Base-by-base conservation (phyloP, 1,140 invertebrate species). In the Brevipalpus yothersi region DNA sequence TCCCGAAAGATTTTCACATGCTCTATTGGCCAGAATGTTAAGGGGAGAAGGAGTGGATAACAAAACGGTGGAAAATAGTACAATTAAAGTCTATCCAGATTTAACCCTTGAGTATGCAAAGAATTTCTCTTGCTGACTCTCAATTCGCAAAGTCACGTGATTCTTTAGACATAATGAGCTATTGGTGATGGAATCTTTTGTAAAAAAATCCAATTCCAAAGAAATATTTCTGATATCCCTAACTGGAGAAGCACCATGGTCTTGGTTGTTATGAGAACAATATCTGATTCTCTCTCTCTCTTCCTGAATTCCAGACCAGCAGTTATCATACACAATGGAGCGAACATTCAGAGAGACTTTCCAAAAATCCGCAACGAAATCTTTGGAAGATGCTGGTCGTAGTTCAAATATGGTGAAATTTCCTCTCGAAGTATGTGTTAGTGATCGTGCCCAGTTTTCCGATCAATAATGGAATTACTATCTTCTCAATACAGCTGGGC, bases 1-100 rank as follows among this genome's bases (percentile, higher is more conserved):
- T 61, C 81, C 82, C 5, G 75, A 82, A 64, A 90, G 90, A 67
- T 94, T 89, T 66, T 86, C 87, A 0, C 79, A 81, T 60, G 80
- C 82, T 40, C 72, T 93, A 2, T 73, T 82, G 9, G 23, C 42
- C 5, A 75, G 85, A 63, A 76, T 86, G 63, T 75, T 78, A 41
- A 66, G 82, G n/a, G 82, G 82, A 21, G 76, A 76, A 58, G 74
- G 78, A 57, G 78, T 80, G 0, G 80, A 83, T 63, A 79, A 84
- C 47, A 80, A 81, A 61, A 84, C 83, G 15, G 73, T 92, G 9
- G 76, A 80, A 51, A 79, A 80, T 53, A n/a, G n/a, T n/a, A n/a
- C n/a, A n/a, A n/a, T n/a, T n/a, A n/a, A n/a, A n/a, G n/a, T n/a
- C n/a, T n/a, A 87, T 86, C 54, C 81, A 84, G 66, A 79, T 92